These are phyloP conservation scores for Nerophis ophidion DNA, from an alignment of 2,113 vertebrate genomes.

Conservation along the genomic window DNA sequence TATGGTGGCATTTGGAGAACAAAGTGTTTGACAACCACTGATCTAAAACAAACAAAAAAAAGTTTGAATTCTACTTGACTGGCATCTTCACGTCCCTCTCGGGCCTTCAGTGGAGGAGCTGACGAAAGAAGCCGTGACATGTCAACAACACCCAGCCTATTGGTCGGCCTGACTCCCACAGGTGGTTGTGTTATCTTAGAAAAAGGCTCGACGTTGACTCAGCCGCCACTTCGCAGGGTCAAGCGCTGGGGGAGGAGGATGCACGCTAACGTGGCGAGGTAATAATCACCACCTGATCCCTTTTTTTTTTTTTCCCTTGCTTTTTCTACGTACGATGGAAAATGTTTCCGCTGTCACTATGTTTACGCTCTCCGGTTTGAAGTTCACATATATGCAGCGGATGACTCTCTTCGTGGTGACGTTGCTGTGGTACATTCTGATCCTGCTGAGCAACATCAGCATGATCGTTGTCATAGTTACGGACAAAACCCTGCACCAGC, in stretches of 20 bases:
- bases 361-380: slow-evolving; percentile 30
- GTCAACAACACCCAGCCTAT: neutral
- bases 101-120: neutral
- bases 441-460: slow-evolving; percentile 25
- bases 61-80: neutral
- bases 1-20: too few species aligned
- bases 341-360: slow-evolving; percentile 17
- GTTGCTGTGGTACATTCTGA: slow-evolving; percentile 19
- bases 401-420: slow-evolving; percentile 7
- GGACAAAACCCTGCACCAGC: slow-evolving; percentile 45
- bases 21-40: too few species aligned
- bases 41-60: too few species aligned
- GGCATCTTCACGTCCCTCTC: neutral
- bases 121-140: neutral
- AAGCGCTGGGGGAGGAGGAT: neutral
- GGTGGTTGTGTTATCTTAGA: neutral
- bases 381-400: slow-evolving; percentile 7
- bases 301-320: neutral
- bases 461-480: slow-evolving; percentile 27
- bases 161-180: slow-evolving; percentile 7
- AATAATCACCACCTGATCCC: neutral
- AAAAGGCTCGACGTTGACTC: neutral
- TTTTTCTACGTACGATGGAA: slow-evolving; percentile 16
- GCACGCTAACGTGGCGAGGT: neutral
- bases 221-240: neutral